Percentiles rank a stretch among this genome's conserved stretches.
phyloP scores from a whole-genome alignment of 2,113 vertebrate genomes.

The Otus sunia region DNA sequence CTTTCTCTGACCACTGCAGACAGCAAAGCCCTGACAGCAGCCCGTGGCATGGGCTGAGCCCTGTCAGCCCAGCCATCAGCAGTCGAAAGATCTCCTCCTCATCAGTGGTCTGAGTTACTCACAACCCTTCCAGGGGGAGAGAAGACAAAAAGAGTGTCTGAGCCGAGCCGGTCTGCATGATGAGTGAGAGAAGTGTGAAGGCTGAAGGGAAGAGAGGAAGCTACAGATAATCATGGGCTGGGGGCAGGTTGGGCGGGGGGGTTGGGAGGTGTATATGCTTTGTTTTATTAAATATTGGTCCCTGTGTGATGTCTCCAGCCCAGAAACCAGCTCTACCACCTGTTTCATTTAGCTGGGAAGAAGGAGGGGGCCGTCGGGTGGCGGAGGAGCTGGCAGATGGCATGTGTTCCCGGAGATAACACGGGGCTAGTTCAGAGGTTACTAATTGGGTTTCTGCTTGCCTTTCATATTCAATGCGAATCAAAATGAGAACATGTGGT shows the following conservation, averaged over 20 bases:
- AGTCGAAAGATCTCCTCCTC: not conserved
- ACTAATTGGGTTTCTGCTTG: conserved; percentile 68
- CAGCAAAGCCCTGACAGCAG: not conserved
- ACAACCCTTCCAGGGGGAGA: not conserved
- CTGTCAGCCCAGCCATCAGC: not conserved
- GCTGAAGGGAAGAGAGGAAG: not conserved
- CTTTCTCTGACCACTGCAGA: not conserved
- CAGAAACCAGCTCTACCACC: not conserved
- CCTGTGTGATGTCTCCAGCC: not conserved
- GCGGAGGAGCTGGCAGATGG: not conserved
- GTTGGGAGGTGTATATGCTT: not conserved
- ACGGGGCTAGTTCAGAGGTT: conserved; percentile 55
- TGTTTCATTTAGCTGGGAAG: not conserved
- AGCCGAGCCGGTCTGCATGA: not conserved
- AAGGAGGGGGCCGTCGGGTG: not conserved
- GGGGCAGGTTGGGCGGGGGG: not conserved
- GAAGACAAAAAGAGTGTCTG: not conserved
- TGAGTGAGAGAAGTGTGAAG: fast-evolving
- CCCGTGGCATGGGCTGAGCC: not conserved
- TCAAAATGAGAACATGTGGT: conserved; percentile 25
- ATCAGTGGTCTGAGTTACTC: not conserved
- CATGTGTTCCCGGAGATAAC: conserved; percentile 60
- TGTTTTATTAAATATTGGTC: not conserved
- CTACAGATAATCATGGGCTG: not conserved
- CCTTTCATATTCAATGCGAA: conserved; percentile 18